Base-by-base conservation (phyloP, 2,113 vertebrate species). In the Paralichthys olivaceus region DNA sequence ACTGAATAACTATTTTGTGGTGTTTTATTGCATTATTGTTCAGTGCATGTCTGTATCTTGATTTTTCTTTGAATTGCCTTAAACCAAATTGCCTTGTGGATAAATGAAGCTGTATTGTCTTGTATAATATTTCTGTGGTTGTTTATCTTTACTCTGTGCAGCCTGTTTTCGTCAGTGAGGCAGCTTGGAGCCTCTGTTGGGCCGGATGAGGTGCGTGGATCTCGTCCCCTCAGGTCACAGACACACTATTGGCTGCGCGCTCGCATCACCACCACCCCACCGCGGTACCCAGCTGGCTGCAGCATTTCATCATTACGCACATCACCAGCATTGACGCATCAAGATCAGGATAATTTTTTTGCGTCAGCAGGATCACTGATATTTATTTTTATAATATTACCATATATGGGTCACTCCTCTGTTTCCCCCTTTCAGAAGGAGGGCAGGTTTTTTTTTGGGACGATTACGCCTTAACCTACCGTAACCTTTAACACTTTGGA, bases 221-320 rank as follows among this genome's bases (percentile, higher is more conserved):
- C 54, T 68, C 70, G 26, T 19, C 43, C 60, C 61, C 60, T 12
- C 60, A 62, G 60, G 67, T 68, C 13, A 37, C 23, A 58, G 20
- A 9, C 34, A 40, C 56, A 34, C 49, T 55, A 66, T 74, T 69
- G 59, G 60, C 75, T 79, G 45, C 15, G 58, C 60, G 11, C 28
- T 43, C 51, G 14, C 80, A 77, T 66, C 81, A 56, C 34, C 29
- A 51, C 51, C 56, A 51, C 55, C 56, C 23, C 75, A 66, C 37
- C 53, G 51, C 25, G 49, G 54, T 40, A 61, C 75, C 70, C 69
- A 70, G 69, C 78, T 71, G 87, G 68, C 79, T 75, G 86, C 53
- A 62, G 64, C 78, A 68, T 81, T 84, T 89, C 79, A 72, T 88
- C 72, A 62, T 88, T 91, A 84, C 91, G 92, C 90, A 92, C 85